Base-by-base conservation (phyloP, 1,140 invertebrate genomes). In the Neotoxoptera formosana region DNA sequence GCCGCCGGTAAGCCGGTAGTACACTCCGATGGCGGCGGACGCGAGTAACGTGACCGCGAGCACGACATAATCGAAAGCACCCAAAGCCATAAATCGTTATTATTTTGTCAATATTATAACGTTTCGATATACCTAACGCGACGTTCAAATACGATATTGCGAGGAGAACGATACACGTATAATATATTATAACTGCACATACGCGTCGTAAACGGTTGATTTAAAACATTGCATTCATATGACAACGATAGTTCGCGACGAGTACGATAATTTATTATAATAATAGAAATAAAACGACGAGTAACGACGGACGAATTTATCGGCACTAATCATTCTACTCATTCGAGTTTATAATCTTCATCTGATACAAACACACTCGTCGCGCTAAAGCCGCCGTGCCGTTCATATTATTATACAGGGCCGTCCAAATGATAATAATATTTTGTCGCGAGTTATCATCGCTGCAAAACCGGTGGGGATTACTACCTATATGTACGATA, bases 1-100 rank as follows among this genome's bases (percentile, higher is more conserved):
- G 1, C 97, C 97, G 48, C 98, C 98, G 56, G 97, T 98, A 94
- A 98, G 97, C 93, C 98, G 96, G 94, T 97, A 98, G 94, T 98
- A 98, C 76, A 98, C 94, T 6, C 98, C 98, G 94, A 98, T 98
- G 3, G 95, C 95, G 6, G 97, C 95, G 7, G 97, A 98, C 89
- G 96, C 96, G 4, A 96, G 81, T 23, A 98, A 94, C 94, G 97
- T 96, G 14, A 96, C 60, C 7, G 94, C 95, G 94, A 97, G 96
- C 21, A 98, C 96, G 1, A 96, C 94, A 94, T 97, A 98, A 94
- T 98, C 97, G 34, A 60, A 25, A 86, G 34, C 41, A 20, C 36
- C 45, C 23, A 94, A 34, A 34, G 84, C 81, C 93, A 94, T 94
- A 30, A 30, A 30, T 76, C 23, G 25, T 48, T 47, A 23, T 21